Evolutionary conservation across 2,797 vertebrate species (phyloP), one percentile per base, ranked within the genome.

Genomic region (Enteromius radiatus): DNA sequence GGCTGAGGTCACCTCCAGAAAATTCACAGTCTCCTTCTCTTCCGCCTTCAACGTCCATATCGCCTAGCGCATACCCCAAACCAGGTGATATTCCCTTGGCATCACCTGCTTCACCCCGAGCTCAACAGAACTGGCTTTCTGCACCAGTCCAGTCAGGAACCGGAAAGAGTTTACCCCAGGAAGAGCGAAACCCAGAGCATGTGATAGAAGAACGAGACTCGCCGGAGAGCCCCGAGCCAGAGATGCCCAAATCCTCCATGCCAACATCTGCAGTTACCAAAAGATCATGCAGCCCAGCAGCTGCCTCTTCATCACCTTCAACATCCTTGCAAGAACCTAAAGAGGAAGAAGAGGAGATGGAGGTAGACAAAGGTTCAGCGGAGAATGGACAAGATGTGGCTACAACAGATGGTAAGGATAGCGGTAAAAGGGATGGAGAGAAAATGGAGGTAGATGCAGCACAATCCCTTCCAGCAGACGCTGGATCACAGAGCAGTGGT

Each of bases 311-410:
- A 2, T 94, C 95, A 19, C 93, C 94, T 82, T 92, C 94, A 3
- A 38, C 92, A 73, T 92, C 93, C 80, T 88, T 95, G 15, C 88
- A 87, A 83, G 96, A 96, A 36, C 96, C 96, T 64, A 97, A 92
- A 89, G 94, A 97, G 75, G 94, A 95, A 86, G 93, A 94, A 84
- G 94, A 95, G 63, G 95, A 95, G 89, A 95, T 95, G 93, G 95
- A 96, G 67, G 93, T 95, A 64, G 94, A 92, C 19, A 95, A 95
- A 23, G 90, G 89, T 23, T 83, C 88, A 4, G 54, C 31, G 2
- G 94, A 95, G 10, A 85, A 89, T 28, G 94, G 91, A 86, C 73
- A 88, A 0, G 92, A 94, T 61, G 23, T 28, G 0, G 78, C 26
- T 38, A 76, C 80, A 17, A 10, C 33, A 73, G 56, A 93, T 90